Percentiles rank a stretch among this genome's conserved stretches.
phyloP scores from a whole-genome alignment of 2,797 vertebrate species.

The Galaxias olidus region DNA sequence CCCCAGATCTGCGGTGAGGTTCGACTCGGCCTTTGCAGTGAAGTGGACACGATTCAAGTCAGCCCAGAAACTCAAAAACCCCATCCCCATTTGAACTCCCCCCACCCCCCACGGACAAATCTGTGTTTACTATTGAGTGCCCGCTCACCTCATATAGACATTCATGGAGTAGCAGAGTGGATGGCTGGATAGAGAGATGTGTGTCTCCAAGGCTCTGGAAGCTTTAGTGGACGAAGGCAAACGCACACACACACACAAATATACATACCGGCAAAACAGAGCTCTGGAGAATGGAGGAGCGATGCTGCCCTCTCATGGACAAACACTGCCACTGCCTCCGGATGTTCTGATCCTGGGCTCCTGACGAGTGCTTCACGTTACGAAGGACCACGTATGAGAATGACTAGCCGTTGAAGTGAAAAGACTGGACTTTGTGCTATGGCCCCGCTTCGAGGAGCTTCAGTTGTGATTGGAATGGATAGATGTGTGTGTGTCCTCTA shows the following conservation, averaged over 20 bases:
- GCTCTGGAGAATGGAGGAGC: constrained; percentile 14
- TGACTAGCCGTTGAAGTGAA: not conserved
- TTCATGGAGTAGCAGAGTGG: constrained; percentile 10
- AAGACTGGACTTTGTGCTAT: constrained; percentile 35
- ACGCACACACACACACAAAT: constrained; percentile 31
- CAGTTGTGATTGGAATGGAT: not conserved
- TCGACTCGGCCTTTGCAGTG: constrained; percentile 2
- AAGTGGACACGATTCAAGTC: not conserved
- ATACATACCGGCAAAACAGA: constrained; percentile 22
- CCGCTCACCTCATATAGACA: constrained; percentile 17
- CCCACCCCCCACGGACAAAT: constrained; percentile 24
- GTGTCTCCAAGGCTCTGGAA: constrained; percentile 50
- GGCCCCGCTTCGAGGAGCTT: constrained; percentile 24
- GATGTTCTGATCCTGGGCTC: too few species aligned
- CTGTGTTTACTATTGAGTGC: constrained; percentile 22
- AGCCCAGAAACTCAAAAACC: not conserved
- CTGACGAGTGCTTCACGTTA: not conserved
- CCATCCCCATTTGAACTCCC: not conserved
- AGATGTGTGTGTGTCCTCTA: constrained; percentile 8
- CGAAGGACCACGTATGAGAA: too few species aligned
- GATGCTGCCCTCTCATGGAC: constrained; percentile 65
- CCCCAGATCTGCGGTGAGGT: constrained; percentile 16
- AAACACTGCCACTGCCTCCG: constrained; percentile 26
- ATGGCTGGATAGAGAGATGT: constrained; percentile 10
- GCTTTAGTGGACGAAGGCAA: constrained; percentile 22